phyloP scores from a whole-genome alignment of 1,140 invertebrate species.

The Drosophila sucinea region DNA sequence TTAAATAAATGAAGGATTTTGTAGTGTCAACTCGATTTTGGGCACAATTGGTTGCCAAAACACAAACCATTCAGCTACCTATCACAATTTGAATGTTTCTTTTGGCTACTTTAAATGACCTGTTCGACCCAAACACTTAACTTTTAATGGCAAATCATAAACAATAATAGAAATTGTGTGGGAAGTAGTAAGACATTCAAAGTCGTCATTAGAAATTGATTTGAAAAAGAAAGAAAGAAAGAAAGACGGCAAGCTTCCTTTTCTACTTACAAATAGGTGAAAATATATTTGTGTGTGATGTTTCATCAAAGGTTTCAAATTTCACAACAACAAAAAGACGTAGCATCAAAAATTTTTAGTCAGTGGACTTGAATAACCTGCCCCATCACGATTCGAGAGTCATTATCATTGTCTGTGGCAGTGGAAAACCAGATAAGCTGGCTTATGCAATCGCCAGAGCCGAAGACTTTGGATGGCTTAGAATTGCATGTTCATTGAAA shows the following conservation, averaged over 20 bases:
- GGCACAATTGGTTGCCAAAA: neutral
- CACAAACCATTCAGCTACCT: neutral
- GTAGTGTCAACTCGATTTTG: neutral
- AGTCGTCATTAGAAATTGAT: conserved; percentile 43
- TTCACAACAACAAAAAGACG: neutral
- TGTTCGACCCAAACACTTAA: conserved; percentile 31
- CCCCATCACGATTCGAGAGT: conserved; percentile 35
- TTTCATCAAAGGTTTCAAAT: conserved; percentile 43
- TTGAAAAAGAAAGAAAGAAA: conserved; percentile 25
- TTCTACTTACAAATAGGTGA: conserved; percentile 51
- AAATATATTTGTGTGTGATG: conserved; percentile 53
- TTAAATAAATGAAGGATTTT: no score
- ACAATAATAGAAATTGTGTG: conserved; percentile 31
- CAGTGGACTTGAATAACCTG: conserved; percentile 50
- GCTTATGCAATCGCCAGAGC: conserved; percentile 58
- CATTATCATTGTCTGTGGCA: conserved; percentile 54
- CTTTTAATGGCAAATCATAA: conserved; percentile 30
- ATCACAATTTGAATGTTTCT: neutral
- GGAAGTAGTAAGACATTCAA: conserved; percentile 40
- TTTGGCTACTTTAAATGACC: conserved; percentile 9
- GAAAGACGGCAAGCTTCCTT: neutral
- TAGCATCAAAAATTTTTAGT: conserved; percentile 18
- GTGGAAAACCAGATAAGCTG: conserved; percentile 51
- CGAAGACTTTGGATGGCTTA: conserved; percentile 23
- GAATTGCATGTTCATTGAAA: conserved; percentile 50